Percentiles rank a stretch among this genome's conserved stretches.
phyloP scores from a whole-genome alignment of 2,113 vertebrate genomes.

The Mus musculus region DNA sequence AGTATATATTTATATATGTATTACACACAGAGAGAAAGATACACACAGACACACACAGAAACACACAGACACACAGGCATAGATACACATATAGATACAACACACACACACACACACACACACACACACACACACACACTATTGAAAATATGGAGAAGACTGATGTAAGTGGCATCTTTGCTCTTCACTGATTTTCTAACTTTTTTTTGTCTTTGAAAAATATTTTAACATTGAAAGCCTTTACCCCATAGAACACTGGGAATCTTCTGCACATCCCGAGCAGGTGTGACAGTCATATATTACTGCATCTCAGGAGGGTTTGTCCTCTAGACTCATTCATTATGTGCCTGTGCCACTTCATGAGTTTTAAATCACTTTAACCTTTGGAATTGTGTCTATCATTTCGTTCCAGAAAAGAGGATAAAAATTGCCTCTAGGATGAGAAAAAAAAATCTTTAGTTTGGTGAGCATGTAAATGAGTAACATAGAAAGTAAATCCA shows the following conservation, averaged over 20 bases:
- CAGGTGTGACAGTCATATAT: background rate
- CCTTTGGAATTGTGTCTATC: slow-evolving; percentile 29
- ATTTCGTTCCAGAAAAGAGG: slow-evolving; percentile 33
- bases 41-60: background rate
- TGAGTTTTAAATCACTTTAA: slow-evolving; percentile 64
- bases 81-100: background rate
- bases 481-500: background rate
- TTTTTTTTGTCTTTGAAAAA: background rate
- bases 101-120: no score
- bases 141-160: background rate
- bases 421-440: slow-evolving; percentile 7
- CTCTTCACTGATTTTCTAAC: slow-evolving; percentile 5
- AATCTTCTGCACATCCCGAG: background rate
- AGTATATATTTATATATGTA: no score
- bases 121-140: background rate
- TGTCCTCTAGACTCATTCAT: background rate
- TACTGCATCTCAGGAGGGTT: background rate
- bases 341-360: background rate
- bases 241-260: background rate
- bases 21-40: no score
- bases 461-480: slow-evolving; percentile 48
- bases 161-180: background rate
- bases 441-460: background rate
- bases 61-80: no score
- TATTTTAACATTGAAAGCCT: background rate